Percentiles rank a stretch among this genome's conserved stretches.
These are phyloP conservation scores for Archips crataeganus DNA, from an alignment of 2,888 invertebrate genomes.

Conservation along the genomic window DNA sequence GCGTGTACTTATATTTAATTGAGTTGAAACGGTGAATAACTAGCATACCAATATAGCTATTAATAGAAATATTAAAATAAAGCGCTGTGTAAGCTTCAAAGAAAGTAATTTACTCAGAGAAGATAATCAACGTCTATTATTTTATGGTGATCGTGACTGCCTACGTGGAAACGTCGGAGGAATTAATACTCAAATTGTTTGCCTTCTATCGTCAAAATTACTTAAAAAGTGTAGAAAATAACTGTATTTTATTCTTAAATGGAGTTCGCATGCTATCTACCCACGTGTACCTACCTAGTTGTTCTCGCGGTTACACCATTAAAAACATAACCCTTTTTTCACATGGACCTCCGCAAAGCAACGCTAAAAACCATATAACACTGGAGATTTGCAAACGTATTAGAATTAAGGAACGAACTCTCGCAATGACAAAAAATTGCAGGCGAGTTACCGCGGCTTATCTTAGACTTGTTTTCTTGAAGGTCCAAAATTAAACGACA, in stretches of 20 bases:
- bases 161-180: slow-evolving; percentile 14
- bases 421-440: too few species aligned
- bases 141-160: slow-evolving; percentile 15
- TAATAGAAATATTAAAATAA: slow-evolving; percentile 3
- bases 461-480: background rate
- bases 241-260: slow-evolving; percentile 18
- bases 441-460: too few species aligned
- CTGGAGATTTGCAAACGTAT: too few species aligned
- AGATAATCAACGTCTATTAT: slow-evolving; percentile 3
- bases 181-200: slow-evolving; percentile 21
- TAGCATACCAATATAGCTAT: background rate
- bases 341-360: too few species aligned
- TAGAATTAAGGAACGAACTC: too few species aligned
- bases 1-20: background rate
- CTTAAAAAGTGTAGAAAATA: slow-evolving; percentile 27
- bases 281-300: slow-evolving; percentile 8
- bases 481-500: background rate
- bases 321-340: background rate
- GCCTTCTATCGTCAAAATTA: slow-evolving; percentile 26
- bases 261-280: slow-evolving; percentile 20
- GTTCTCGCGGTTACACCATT: background rate
- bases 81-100: background rate
- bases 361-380: too few species aligned
- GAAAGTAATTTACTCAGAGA: slow-evolving; percentile 4
- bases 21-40: background rate